phyloP scores from a whole-genome alignment of 2,888 invertebrate species.

The Arrhopalites spinosus region DNA sequence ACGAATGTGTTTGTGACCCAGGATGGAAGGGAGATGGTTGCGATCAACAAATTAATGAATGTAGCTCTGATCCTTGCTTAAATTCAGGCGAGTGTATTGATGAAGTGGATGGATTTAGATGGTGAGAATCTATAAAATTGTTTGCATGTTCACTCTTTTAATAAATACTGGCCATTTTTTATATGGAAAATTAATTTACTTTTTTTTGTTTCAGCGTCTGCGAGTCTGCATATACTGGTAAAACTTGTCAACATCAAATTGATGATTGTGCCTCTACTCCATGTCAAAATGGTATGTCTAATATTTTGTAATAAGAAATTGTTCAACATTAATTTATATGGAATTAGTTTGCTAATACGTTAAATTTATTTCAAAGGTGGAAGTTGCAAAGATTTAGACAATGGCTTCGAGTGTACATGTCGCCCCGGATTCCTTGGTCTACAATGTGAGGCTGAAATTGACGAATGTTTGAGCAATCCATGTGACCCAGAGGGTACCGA shows the following conservation, averaged over 20 bases:
- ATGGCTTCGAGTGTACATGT: constrained; percentile 91
- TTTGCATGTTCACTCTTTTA: too few relatives aligned
- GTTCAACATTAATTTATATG: too few relatives aligned
- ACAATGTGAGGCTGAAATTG: constrained; percentile 92
- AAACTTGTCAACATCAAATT: constrained; percentile 88
- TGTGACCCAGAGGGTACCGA: constrained; percentile 90
- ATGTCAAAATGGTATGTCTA: constrained; percentile 91
- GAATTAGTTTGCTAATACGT: too few relatives aligned
- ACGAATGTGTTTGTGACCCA: constrained; percentile 87
- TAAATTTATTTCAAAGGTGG: too few relatives aligned
- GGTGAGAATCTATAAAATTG: too few relatives aligned
- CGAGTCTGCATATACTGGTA: constrained; percentile 92
- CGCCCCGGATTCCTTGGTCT: constrained; percentile 85
- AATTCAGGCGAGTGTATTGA: constrained; percentile 93
- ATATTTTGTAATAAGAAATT: too few relatives aligned
- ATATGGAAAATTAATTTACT: too few relatives aligned
- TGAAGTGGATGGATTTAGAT: constrained; percentile 78
- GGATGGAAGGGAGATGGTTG: constrained; percentile 89
- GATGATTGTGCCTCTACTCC: constrained; percentile 89
- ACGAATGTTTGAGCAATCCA: constrained; percentile 88
- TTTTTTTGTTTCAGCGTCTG: too few relatives aligned
- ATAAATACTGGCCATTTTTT: too few relatives aligned
- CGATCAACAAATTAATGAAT: constrained; percentile 90
- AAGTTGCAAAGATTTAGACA: constrained; percentile 81
- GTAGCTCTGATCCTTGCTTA: constrained; percentile 83